phyloP scores from a whole-genome alignment of 1,140 invertebrate species.

The Tetragnatha versicolor region DNA sequence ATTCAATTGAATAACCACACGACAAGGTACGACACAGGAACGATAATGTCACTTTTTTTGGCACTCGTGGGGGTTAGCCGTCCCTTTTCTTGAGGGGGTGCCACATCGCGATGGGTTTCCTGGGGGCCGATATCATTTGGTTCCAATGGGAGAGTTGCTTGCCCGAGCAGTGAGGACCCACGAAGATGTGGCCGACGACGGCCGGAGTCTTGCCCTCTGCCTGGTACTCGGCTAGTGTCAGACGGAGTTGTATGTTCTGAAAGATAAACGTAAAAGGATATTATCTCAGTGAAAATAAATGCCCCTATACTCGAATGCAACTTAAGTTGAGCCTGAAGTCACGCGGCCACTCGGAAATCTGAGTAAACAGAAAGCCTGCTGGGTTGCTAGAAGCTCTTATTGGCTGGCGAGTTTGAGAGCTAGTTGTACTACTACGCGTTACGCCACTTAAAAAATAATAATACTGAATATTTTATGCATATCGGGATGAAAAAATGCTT shows the following conservation, averaged over 20 bases:
- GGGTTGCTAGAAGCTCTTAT: too few species aligned
- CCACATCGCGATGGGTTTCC: slow-evolving; percentile 98
- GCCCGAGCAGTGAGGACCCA: slow-evolving; percentile 96
- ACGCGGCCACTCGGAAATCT: too few species aligned
- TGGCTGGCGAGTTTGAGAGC: too few species aligned
- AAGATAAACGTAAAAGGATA: slow-evolving; percentile 1
- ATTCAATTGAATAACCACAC: background rate
- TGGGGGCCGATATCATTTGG: slow-evolving; percentile 96
- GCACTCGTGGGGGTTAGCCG: background rate
- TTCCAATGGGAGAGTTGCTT: slow-evolving; percentile 99
- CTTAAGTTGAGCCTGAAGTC: too few species aligned
- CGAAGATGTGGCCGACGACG: slow-evolving; percentile 94
- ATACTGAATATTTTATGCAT: too few species aligned
- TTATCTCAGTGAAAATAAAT: too few species aligned
- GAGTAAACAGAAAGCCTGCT: too few species aligned
- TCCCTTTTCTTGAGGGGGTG: slow-evolving; percentile 77
- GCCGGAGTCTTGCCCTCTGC: slow-evolving; percentile 95
- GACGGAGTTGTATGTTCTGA: slow-evolving; percentile 80
- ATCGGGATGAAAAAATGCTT: too few species aligned
- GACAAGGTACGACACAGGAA: background rate
- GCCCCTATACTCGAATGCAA: too few species aligned
- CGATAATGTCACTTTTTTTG: background rate
- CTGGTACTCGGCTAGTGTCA: slow-evolving; percentile 90
- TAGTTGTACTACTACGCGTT: too few species aligned
- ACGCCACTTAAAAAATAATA: too few species aligned